Conservation (phyloP, 2,797 vertebrate genomes). For the Sebastes taczanowskii region DNA sequence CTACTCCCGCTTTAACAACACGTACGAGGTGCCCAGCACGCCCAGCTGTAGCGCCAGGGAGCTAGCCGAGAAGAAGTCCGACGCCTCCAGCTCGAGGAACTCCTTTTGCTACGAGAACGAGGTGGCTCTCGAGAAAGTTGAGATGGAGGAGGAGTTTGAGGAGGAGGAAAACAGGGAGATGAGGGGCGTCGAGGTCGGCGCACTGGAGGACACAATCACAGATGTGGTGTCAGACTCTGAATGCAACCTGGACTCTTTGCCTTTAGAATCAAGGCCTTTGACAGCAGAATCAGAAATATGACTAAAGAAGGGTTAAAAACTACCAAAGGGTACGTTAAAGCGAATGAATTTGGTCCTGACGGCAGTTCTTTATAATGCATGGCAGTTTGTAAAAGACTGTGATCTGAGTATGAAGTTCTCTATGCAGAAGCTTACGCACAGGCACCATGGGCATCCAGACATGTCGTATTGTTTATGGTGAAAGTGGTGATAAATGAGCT, state of each 20-base stretch:
- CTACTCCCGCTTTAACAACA: constrained; percentile 96
- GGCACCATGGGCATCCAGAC: constrained; percentile 27
- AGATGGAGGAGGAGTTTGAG: constrained; percentile 84
- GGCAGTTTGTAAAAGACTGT: constrained; percentile 37
- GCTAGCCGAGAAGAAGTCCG: constrained; percentile 92
- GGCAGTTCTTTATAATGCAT: constrained; percentile 80
- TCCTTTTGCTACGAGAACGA: constrained; percentile 99
- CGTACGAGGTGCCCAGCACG: constrained; percentile 94
- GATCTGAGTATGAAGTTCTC: constrained; percentile 30
- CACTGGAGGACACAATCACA: constrained; percentile 85
- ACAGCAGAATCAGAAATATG: constrained; percentile 94
- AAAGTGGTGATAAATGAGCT: constrained; percentile 12
- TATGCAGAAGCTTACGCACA: constrained; percentile 47
- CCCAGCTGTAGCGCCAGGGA: constrained; percentile 94
- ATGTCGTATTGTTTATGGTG: constrained; percentile 26
- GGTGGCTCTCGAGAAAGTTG: constrained; percentile 94
- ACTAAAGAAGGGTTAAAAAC: constrained; percentile 65
- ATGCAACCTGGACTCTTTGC: constrained; percentile 87
- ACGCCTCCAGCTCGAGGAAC: constrained; percentile 87
- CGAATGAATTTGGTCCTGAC: constrained; percentile 47
- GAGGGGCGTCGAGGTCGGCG: constrained; percentile 41
- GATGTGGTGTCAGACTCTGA: constrained; percentile 86
- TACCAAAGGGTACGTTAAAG: constrained; percentile 69
- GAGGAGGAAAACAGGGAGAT: constrained; percentile 54
- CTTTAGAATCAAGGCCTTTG: constrained; percentile 89